Conservation (phyloP, 2,888 invertebrate genomes). For the Macropis europaea region DNA sequence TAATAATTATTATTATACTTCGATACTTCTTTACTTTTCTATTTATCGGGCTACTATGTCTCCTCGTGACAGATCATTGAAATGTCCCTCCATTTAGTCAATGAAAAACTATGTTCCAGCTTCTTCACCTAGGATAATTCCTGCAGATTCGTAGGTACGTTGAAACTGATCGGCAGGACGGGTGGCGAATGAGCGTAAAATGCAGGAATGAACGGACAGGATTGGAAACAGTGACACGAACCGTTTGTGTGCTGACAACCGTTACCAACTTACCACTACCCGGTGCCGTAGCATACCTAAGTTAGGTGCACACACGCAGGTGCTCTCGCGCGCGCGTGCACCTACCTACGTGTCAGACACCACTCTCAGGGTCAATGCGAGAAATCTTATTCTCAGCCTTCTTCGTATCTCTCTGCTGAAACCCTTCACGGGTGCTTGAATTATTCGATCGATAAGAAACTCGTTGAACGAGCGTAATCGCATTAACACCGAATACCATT, state of each 20-base stretch:
- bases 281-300: slow-evolving; percentile 42
- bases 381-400: slow-evolving; percentile 31
- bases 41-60: no score
- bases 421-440: background rate
- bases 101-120: background rate
- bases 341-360: slow-evolving; percentile 24
- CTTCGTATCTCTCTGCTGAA: background rate
- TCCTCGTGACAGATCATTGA: no score
- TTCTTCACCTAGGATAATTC: background rate
- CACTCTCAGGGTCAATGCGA: slow-evolving; percentile 45
- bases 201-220: slow-evolving; percentile 40
- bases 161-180: slow-evolving; percentile 12
- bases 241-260: slow-evolving; percentile 58
- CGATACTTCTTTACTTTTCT: no score
- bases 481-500: background rate
- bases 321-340: background rate
- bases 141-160: background rate
- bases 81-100: background rate
- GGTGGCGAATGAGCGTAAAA: slow-evolving; percentile 43
- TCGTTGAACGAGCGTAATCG: background rate
- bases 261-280: slow-evolving; percentile 51
- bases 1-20: no score
- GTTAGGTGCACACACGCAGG: slow-evolving; percentile 28
- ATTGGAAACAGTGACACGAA: slow-evolving; percentile 61
- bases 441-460: background rate